Conservation (phyloP, 2,113 vertebrate species). For the Trichomycterus rosablanca region DNA sequence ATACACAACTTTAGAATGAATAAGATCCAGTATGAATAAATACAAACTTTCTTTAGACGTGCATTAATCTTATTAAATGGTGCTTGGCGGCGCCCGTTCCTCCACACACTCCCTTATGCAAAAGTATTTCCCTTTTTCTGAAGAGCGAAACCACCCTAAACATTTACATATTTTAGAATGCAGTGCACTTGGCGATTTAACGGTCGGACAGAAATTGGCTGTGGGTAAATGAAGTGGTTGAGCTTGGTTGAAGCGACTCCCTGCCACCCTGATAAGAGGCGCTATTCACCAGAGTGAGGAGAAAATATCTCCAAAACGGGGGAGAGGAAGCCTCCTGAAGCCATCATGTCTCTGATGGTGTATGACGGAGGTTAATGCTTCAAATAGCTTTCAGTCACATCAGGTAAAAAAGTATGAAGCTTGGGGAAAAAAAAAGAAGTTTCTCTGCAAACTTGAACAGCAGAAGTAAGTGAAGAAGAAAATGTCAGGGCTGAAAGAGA, state of each 20-base stretch:
- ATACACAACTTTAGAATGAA: no score
- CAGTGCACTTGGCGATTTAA: slow-evolving; percentile 35
- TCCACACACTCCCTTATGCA: background rate
- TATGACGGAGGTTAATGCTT: slow-evolving; percentile 41
- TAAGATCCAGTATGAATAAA: no score
- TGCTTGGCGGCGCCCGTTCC: slow-evolving; percentile 7
- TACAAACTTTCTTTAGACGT: no score
- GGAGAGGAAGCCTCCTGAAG: slow-evolving; percentile 24
- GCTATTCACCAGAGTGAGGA: slow-evolving; percentile 38
- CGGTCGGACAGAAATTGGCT: slow-evolving; percentile 43
- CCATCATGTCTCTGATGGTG: slow-evolving; percentile 40
- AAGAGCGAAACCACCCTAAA: slow-evolving; percentile 24
- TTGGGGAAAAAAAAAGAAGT: no score
- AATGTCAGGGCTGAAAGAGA: no score
- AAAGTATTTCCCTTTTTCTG: slow-evolving; percentile 11
- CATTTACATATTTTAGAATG: slow-evolving; percentile 48
- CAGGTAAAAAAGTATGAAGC: slow-evolving; percentile 28
- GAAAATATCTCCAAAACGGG: slow-evolving; percentile 38
- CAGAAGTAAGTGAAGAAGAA: no score
- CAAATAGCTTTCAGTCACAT: slow-evolving; percentile 30
- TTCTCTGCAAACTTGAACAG: no score
- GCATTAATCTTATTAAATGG: slow-evolving; percentile 16
- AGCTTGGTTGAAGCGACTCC: slow-evolving; percentile 43
- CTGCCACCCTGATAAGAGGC: slow-evolving; percentile 39
- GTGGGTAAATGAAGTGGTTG: slow-evolving; percentile 42